A percentile compares a stretch with the other conserved stretches of the same genome.
These are phyloP conservation scores for Trissolcus brochymenae DNA, from an alignment of 2,888 invertebrate genomes.

Conservation along the genomic window DNA sequence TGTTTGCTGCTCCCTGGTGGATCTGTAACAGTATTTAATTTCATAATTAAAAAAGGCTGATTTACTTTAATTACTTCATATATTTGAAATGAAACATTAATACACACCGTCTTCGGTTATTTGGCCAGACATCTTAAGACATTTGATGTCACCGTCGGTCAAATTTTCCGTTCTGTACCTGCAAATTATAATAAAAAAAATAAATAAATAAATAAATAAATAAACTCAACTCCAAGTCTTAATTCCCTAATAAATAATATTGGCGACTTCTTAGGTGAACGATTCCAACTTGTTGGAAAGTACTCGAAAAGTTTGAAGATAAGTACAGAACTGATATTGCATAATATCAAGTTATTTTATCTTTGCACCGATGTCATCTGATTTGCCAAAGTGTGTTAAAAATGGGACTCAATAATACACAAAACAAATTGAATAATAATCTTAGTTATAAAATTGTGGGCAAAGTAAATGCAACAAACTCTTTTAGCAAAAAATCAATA, in stretches of 20 bases:
- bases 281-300: no score
- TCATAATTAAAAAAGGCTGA: background rate
- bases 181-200: background rate
- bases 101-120: slow-evolving; percentile 27
- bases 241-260: no score
- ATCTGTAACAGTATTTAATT: slow-evolving; percentile 40
- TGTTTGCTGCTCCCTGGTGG: slow-evolving; percentile 31
- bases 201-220: no score
- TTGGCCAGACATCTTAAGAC: slow-evolving; percentile 28
- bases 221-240: no score
- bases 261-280: no score
- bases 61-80: background rate
- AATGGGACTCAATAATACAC: no score
- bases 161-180: slow-evolving; percentile 39
- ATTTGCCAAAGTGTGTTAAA: background rate
- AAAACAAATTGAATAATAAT: no score
- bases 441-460: no score
- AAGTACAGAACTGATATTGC: no score
- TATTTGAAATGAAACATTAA: slow-evolving; percentile 7
- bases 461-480: no score
- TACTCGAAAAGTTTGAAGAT: no score
- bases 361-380: background rate
- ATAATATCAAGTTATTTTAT: no score
- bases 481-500: background rate
- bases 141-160: slow-evolving; percentile 41